phyloP scores from a whole-genome alignment of 2,797 vertebrate species.

The Zenarchopterus dispar region DNA sequence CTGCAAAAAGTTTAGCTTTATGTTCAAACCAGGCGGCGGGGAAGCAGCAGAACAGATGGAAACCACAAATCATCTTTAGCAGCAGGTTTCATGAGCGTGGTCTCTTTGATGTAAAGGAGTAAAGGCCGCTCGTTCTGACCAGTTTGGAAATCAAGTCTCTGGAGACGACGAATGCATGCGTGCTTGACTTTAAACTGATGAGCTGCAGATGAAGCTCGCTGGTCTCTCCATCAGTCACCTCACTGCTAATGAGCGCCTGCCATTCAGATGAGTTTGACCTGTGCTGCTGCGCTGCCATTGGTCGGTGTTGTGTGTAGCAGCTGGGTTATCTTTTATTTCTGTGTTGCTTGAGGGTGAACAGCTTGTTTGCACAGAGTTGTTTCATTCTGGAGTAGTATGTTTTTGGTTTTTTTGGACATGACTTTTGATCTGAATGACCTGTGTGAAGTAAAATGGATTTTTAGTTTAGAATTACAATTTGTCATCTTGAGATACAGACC shows the following conservation, averaged over 20 bases:
- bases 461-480: slow-evolving; percentile 11
- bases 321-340: slow-evolving; percentile 25
- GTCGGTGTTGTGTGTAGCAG: not conserved
- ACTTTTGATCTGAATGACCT: slow-evolving; percentile 6
- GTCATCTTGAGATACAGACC: not conserved
- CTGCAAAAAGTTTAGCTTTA: slow-evolving; percentile 10
- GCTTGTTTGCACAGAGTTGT: slow-evolving; percentile 17
- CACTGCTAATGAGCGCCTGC: slow-evolving; percentile 26
- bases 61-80: slow-evolving; percentile 6
- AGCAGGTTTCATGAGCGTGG: slow-evolving; percentile 4
- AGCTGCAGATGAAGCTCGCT: slow-evolving; percentile 13
- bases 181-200: slow-evolving; percentile 21
- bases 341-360: slow-evolving; percentile 25
- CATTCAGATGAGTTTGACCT: slow-evolving; percentile 33
- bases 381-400: slow-evolving; percentile 26
- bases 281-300: not conserved
- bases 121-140: slow-evolving; percentile 11
- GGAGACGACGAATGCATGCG: slow-evolving; percentile 14
- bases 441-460: slow-evolving; percentile 12
- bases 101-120: slow-evolving; percentile 3
- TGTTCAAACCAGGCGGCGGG: not conserved
- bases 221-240: slow-evolving; percentile 14
- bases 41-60: not conserved
- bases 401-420: not conserved
- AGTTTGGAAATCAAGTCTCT: slow-evolving; percentile 13